Base-by-base conservation (phyloP, 2,113 vertebrate genomes). In the Tenrec ecaudatus region DNA sequence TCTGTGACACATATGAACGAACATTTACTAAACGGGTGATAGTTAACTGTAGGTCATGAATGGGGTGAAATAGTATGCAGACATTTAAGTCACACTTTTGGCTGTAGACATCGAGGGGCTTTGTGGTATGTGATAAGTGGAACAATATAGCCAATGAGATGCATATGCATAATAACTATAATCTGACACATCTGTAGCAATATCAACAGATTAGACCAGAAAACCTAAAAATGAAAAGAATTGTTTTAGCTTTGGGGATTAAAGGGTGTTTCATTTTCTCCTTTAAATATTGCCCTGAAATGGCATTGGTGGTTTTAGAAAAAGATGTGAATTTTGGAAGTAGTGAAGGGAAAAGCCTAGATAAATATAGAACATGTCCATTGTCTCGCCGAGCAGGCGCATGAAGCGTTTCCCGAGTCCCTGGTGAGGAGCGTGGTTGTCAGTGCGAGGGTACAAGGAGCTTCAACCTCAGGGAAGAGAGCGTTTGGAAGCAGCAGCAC, bases 281-380 rank as follows among this genome's bases (percentile, higher is more conserved):
- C 47, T 88, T 43, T 62, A 92, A 82, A 31, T 81, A 77, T 66
- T 94, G 88, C 58, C 19, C 77, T 94, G 71, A 29, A 80, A 60
- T 73, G 40, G 57, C 58, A 9, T 62, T 40, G 40, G 58, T 43
- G 36, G 23, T 68, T 96, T 86, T 90, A 33, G 75, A 17, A 81
- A 77, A 53, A 84, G n/a, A 17, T 89, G 69, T 0, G 0, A 47
- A 83, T 86, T 94, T 88, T 68, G 1, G 78, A 66, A 88, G 78
- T 20, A 69, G 12, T 15, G 4, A 90, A 69, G 53, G 15, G 33
- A 53, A 62, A n/a, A n/a, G 27, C 31, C 25, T 53, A 53, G 57
- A 27, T 66, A 90, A 82, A 71, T 29, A 14, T 6, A 81, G 69
- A n/a, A 12, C 31, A 4, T 76, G 12, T n/a, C 10, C 6, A 1